phyloP scores from a whole-genome alignment of 2,888 invertebrate genomes.

The Plagodis dolabraria region DNA sequence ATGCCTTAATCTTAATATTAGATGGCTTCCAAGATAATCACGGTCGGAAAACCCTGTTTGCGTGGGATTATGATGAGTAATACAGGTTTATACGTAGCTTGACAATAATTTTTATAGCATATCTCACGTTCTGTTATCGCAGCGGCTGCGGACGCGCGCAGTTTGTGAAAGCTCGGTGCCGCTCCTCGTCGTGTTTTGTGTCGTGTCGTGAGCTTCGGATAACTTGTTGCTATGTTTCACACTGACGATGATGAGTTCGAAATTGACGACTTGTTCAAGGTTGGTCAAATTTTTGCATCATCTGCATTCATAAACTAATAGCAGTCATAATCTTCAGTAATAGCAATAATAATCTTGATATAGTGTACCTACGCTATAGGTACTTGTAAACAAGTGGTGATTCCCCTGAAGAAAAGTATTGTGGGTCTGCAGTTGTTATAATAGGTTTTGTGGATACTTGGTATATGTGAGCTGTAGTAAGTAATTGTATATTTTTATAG shows the following conservation, averaged over 20 bases:
- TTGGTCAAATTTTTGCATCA: slow-evolving; percentile 30
- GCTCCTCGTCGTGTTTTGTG: slow-evolving; percentile 11
- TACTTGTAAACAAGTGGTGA: too few relatives aligned
- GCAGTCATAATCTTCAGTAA: too few relatives aligned
- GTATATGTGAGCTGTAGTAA: too few relatives aligned
- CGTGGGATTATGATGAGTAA: slow-evolving; percentile 32
- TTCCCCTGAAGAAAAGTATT: too few relatives aligned
- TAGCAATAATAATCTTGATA: too few relatives aligned
- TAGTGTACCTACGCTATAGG: too few relatives aligned
- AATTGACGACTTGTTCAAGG: slow-evolving; percentile 42
- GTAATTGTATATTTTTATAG: too few relatives aligned
- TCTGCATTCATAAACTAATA: neutral
- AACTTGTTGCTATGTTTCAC: slow-evolving; percentile 41
- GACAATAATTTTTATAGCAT: slow-evolving; percentile 6
- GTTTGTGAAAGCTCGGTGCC: slow-evolving; percentile 1
- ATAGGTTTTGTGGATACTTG: too few relatives aligned
- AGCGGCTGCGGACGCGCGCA: neutral
- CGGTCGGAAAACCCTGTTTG: slow-evolving; percentile 27
- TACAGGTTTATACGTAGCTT: slow-evolving; percentile 3
- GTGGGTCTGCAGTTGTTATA: too few relatives aligned
- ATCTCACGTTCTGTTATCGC: slow-evolving; percentile 12
- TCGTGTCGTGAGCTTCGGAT: slow-evolving; percentile 12
- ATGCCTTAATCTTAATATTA: too few relatives aligned
- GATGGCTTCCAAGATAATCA: too few relatives aligned
- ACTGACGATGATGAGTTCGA: slow-evolving; percentile 30